These are phyloP conservation scores for Anabas testudineus DNA, from an alignment of 2,797 vertebrate genomes.

Conservation along the genomic window DNA sequence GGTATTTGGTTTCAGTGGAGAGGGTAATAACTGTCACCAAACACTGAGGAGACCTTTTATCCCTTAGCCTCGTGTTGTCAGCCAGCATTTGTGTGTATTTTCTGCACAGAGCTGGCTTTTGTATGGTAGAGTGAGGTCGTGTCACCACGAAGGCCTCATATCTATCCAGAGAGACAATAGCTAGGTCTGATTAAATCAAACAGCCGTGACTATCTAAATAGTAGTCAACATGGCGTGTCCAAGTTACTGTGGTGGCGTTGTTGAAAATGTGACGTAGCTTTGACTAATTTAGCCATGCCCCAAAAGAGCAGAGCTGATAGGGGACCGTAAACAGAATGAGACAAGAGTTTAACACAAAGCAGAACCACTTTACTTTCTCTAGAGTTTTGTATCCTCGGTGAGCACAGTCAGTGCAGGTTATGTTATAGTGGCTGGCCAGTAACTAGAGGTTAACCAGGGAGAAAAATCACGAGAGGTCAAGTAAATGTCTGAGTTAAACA, in stretches of 20 bases:
- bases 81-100: conserved; percentile 73
- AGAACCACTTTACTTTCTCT: conserved; percentile 34
- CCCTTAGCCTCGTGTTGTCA: conserved; percentile 68
- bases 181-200: conserved; percentile 81
- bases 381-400: conserved; percentile 5
- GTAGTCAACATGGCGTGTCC: conserved; percentile 64
- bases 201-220: conserved; percentile 77
- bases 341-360: conserved; percentile 33
- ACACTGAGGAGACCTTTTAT: conserved; percentile 83
- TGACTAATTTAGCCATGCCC: conserved; percentile 61
- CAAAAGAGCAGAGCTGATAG: conserved; percentile 58
- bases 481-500: conserved; percentile 77
- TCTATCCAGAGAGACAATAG: conserved; percentile 74
- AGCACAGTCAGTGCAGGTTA: neutral
- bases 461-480: conserved; percentile 59
- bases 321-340: conserved; percentile 51
- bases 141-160: conserved; percentile 67
- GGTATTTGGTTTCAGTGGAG: conserved; percentile 83
- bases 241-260: conserved; percentile 54
- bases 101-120: conserved; percentile 77
- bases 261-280: conserved; percentile 62
- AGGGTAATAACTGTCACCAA: conserved; percentile 84
- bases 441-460: conserved; percentile 40
- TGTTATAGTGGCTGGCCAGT: conserved; percentile 33
- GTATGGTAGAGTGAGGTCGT: conserved; percentile 65